These are phyloP conservation scores for Miniopterus natalensis DNA, from an alignment of 2,113 vertebrate genomes.

Conservation along the genomic window DNA sequence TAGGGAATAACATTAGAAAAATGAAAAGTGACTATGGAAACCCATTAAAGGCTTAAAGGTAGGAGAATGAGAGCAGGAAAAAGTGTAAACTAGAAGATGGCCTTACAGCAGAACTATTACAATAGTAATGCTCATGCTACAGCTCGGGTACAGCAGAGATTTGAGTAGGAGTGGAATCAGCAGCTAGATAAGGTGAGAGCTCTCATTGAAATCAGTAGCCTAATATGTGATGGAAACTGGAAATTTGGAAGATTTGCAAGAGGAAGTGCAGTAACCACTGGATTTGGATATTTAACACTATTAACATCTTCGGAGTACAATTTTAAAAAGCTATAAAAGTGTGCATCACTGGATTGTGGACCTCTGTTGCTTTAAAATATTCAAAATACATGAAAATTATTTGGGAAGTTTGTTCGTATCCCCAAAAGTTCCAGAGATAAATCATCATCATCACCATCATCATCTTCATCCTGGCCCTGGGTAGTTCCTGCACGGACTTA, in stretches of 20 bases:
- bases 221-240: not conserved
- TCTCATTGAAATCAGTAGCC: not conserved
- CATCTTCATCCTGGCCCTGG: not conserved
- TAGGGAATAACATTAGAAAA: not conserved
- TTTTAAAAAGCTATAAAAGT: not conserved
- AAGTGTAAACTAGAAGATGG: not conserved
- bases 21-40: not conserved
- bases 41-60: not conserved
- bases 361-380: not conserved
- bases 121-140: not conserved
- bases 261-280: not conserved
- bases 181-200: not conserved
- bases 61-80: not conserved
- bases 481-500: not conserved
- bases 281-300: not conserved
- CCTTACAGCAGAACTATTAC: not conserved
- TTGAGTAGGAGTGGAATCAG: not conserved
- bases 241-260: not conserved
- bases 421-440: not conserved
- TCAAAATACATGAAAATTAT: constrained; percentile 8
- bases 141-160: not conserved
- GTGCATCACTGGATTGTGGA: not conserved
- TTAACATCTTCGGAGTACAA: not conserved
- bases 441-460: not conserved
- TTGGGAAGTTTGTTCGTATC: not conserved